Conservation (phyloP, 2,888 invertebrate genomes). For the Scaptomyza reducta region DNA sequence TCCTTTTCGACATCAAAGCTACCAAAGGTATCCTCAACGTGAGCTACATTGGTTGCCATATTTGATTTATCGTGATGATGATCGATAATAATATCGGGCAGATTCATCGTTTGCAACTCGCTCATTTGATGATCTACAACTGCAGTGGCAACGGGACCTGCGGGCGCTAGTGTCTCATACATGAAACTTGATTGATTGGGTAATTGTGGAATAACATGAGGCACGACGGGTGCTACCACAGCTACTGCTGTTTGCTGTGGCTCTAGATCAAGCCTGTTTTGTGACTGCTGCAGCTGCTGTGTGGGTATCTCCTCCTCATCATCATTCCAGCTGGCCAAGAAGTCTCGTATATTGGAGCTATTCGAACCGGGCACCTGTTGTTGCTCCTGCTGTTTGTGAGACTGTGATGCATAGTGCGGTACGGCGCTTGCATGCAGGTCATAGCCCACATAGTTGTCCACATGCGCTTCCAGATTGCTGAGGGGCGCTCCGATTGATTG, state of each 20-base stretch:
- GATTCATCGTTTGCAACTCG: conserved; percentile 63
- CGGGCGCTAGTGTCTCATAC: conserved; percentile 67
- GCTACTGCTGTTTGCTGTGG: conserved; percentile 34
- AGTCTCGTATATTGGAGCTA: conserved; percentile 83
- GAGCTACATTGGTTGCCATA: conserved; percentile 6
- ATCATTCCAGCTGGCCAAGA: conserved; percentile 84
- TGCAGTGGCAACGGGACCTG: conserved; percentile 70
- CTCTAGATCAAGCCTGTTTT: conserved; percentile 14
- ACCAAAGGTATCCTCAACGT: conserved; percentile 66
- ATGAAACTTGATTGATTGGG: conserved; percentile 44
- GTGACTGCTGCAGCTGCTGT: conserved; percentile 3
- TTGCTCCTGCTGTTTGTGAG: conserved; percentile 17
- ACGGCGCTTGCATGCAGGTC: conserved; percentile 46
- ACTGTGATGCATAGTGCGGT: conserved; percentile 11
- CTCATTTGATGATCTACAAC: conserved; percentile 67
- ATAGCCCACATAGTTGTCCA: conserved; percentile 64
- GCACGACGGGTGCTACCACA: conserved; percentile 43
- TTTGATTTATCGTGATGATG: conserved; percentile 82
- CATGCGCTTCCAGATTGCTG: conserved; percentile 58
- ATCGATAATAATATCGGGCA: conserved; percentile 84
- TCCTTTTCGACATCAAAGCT: conserved; percentile 82
- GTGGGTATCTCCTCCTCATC: conserved; percentile 81
- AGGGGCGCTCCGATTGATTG: conserved; percentile 40
- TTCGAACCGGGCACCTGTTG: conserved; percentile 44
- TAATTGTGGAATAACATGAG: neutral